Conservation (phyloP, 53 echinoderm and acorn worm genomes). For the Pentamera pediparva region DNA sequence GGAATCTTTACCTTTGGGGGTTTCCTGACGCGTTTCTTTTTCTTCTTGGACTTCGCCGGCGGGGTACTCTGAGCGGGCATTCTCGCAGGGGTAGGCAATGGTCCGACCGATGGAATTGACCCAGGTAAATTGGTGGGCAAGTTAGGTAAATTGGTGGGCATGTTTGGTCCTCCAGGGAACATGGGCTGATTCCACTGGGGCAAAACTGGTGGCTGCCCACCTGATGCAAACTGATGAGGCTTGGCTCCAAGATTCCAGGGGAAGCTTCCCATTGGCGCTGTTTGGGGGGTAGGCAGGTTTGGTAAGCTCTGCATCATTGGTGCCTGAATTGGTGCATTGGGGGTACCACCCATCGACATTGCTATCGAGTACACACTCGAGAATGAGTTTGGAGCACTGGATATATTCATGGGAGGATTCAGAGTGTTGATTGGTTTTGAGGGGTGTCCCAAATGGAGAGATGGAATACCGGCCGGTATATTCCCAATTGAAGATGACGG, state of each 20-base stretch:
- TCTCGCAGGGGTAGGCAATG: neutral
- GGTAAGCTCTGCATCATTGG: constrained; percentile 18
- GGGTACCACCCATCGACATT: neutral
- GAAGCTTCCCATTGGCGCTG: neutral
- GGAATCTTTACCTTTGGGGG: constrained; percentile 34
- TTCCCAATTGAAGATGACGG: constrained; percentile 22
- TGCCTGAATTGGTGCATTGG: neutral
- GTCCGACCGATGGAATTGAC: constrained; percentile 26
- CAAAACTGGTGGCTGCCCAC: neutral
- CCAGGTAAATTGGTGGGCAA: constrained; percentile 23
- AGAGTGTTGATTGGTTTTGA: neutral
- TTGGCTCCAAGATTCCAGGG: constrained; percentile 23
- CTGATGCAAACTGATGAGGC: neutral
- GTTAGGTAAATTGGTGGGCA: neutral
- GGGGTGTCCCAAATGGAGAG: constrained; percentile 4
- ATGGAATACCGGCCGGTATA: constrained; percentile 29
- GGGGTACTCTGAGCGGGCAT: constrained; percentile 24
- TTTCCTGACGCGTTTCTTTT: constrained; percentile 56
- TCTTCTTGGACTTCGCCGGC: constrained; percentile 41
- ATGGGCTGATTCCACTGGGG: neutral
- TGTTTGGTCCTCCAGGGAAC: neutral
- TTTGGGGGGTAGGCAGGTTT: constrained; percentile 15
- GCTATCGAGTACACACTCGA: constrained; percentile 33
- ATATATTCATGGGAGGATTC: constrained; percentile 2
- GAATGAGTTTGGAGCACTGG: neutral